These are phyloP conservation scores for Plutomurus gul DNA, from an alignment of 1,140 invertebrate species.

Conservation along the genomic window DNA sequence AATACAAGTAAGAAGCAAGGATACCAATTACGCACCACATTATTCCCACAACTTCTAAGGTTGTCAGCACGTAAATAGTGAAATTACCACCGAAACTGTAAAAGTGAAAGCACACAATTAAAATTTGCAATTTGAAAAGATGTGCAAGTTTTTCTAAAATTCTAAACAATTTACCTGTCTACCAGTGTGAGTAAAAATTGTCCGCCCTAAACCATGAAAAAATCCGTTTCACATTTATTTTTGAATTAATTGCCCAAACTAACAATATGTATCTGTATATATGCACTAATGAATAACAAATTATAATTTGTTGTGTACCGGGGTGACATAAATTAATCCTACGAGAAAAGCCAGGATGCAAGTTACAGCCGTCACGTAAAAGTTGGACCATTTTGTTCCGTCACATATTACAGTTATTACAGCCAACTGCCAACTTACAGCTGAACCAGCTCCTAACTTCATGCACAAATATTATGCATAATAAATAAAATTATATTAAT, in stretches of 20 bases:
- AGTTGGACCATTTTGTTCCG: conserved; percentile 66
- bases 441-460: conserved; percentile 54
- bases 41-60: conserved; percentile 59
- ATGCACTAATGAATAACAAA: too few species aligned
- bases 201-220: conserved; percentile 77
- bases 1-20: too few species aligned
- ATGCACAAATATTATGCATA: too few species aligned
- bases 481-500: too few species aligned
- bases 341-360: conserved; percentile 68
- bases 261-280: too few species aligned
- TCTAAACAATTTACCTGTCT: conserved; percentile 57
- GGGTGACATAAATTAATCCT: conserved; percentile 76
- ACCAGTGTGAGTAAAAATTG: conserved; percentile 82
- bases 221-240: too few species aligned
- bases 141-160: neutral
- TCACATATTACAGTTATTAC: conserved; percentile 73
- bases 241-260: too few species aligned
- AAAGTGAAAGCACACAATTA: too few species aligned
- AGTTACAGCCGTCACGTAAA: conserved; percentile 65
- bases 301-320: conserved; percentile 54
- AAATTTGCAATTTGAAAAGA: neutral
- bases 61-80: conserved; percentile 71
- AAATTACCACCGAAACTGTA: conserved; percentile 59
- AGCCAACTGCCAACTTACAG: conserved; percentile 65
- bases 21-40: too few species aligned